Percentiles rank a stretch among this genome's conserved stretches.
These are phyloP conservation scores for Xanthia togata DNA, from an alignment of 2,888 invertebrate genomes.

Conservation along the genomic window DNA sequence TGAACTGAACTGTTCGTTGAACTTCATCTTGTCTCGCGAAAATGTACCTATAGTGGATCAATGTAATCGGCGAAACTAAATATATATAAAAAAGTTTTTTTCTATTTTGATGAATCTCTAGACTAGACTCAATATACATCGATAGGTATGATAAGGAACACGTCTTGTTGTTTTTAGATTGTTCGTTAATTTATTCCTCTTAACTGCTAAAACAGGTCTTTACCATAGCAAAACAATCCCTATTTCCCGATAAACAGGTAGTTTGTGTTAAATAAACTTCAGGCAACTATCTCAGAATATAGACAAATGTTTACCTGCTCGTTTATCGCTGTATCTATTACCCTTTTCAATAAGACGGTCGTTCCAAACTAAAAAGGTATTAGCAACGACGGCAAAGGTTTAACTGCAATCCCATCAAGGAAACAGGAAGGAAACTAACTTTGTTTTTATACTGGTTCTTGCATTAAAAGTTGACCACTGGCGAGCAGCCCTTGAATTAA, in stretches of 20 bases:
- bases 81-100: neutral
- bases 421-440: constrained; percentile 38
- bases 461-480: constrained; percentile 51
- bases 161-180: constrained; percentile 1
- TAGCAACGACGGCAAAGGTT: constrained; percentile 51
- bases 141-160: neutral
- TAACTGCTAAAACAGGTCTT: constrained; percentile 4
- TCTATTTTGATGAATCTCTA: neutral
- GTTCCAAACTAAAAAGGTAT: constrained; percentile 44
- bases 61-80: neutral
- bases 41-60: no score
- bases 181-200: constrained; percentile 9
- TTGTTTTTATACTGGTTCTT: constrained; percentile 49
- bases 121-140: neutral
- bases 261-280: constrained; percentile 34
- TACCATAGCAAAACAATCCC: constrained; percentile 1
- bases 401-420: constrained; percentile 59
- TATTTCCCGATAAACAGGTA: constrained; percentile 6
- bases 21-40: neutral
- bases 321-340: constrained; percentile 39
- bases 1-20: no score
- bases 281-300: constrained; percentile 6
- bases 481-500: constrained; percentile 49
- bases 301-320: constrained; percentile 23
- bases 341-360: constrained; percentile 51